Evolutionary conservation across 2,797 vertebrate species (phyloP).

Genomic region (Phrynocephalus vlangalii): DNA sequence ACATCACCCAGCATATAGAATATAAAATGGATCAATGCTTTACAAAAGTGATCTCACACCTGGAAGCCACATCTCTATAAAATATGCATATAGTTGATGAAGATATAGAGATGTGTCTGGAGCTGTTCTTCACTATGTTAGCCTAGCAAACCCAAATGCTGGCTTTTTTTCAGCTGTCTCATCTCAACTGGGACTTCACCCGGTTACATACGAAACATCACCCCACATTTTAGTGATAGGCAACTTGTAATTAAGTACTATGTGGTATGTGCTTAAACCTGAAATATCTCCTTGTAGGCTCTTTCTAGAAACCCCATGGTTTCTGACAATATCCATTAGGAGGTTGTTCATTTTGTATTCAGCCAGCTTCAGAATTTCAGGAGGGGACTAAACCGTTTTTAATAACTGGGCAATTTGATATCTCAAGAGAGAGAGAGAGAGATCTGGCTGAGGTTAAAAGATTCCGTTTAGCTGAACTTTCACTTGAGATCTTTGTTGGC

Average conservation of each 20-base stretch:
- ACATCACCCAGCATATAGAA: not conserved
- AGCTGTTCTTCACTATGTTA: not conserved
- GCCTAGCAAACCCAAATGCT: not conserved
- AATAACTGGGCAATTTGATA: not conserved
- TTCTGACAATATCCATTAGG: not conserved
- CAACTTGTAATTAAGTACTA: not conserved
- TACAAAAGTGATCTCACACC: too few relatives aligned
- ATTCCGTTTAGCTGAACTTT: not conserved
- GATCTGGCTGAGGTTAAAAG: not conserved
- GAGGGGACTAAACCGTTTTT: not conserved
- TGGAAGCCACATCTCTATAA: too few relatives aligned
- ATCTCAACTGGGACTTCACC: not conserved
- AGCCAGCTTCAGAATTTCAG: not conserved
- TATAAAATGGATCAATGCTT: too few relatives aligned
- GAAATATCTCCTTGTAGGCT: not conserved
- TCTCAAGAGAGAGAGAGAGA: not conserved
- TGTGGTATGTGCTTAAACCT: not conserved
- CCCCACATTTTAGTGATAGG: not conserved
- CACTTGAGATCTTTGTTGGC: not conserved
- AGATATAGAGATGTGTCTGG: not conserved
- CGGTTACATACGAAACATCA: too few relatives aligned
- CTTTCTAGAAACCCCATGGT: not conserved
- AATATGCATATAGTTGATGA: too few relatives aligned
- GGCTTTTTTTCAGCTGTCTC: not conserved
- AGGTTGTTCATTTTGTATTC: not conserved